Conservation (phyloP, 2,113 vertebrate species). For the Toxotes chatareus region DNA sequence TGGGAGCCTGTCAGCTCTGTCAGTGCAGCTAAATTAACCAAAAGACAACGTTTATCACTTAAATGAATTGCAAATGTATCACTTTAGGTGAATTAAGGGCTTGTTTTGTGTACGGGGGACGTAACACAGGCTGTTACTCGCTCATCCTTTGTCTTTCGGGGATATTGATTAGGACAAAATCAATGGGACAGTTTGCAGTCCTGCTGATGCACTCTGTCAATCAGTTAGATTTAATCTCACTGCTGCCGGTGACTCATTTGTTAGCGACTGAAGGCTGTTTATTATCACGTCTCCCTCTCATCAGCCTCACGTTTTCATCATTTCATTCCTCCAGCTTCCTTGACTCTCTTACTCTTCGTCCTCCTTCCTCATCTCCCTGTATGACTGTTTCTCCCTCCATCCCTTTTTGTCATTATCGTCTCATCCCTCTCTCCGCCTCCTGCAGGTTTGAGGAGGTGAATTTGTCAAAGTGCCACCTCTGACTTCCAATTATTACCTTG, state of each 20-base stretch:
- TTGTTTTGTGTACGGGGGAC: constrained; percentile 39
- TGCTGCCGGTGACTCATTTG: constrained; percentile 37
- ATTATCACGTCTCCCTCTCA: constrained; percentile 3
- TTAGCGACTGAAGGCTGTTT: constrained; percentile 16
- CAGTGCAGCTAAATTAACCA: constrained; percentile 54
- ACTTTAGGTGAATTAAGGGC: constrained; percentile 56
- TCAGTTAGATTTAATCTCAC: constrained; percentile 51
- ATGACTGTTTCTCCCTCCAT: neutral
- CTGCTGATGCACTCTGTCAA: constrained; percentile 45
- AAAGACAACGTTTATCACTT: constrained; percentile 59
- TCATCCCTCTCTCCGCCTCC: neutral
- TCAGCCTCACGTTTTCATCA: constrained; percentile 28
- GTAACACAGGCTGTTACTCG: neutral
- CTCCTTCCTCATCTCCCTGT: neutral
- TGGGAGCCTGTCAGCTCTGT: constrained; percentile 58
- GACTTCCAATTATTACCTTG: constrained; percentile 22
- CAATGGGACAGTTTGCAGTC: constrained; percentile 52
- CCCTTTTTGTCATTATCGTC: neutral
- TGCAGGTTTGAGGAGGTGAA: constrained; percentile 26
- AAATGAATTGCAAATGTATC: constrained; percentile 58
- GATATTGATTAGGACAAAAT: constrained; percentile 61
- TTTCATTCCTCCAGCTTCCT: neutral
- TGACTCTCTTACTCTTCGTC: neutral
- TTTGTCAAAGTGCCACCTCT: constrained; percentile 31
- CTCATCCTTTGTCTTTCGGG: constrained; percentile 41